Conservation (phyloP, 2,888 invertebrate species). For the Pteria penguin region DNA sequence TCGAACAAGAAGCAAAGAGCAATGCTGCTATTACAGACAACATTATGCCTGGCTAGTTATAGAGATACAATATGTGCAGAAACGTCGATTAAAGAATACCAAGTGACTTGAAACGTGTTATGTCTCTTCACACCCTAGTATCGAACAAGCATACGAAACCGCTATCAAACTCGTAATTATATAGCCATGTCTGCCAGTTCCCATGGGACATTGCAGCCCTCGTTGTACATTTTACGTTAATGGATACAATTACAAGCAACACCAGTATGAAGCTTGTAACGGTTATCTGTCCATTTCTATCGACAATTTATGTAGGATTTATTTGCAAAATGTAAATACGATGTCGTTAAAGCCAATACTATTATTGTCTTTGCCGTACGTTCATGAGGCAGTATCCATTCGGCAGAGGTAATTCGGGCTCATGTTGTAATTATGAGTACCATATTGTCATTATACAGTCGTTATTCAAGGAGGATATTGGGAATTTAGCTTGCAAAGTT, state of each 20-base stretch:
- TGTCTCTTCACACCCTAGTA: background rate
- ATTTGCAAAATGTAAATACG: background rate
- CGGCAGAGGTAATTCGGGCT: background rate
- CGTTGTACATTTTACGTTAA: background rate
- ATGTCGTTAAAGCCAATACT: background rate
- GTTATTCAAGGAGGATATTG: too few relatives aligned
- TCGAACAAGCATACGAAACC: background rate
- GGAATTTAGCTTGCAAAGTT: too few relatives aligned
- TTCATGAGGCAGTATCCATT: background rate
- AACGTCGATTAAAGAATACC: background rate
- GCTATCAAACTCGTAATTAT: background rate
- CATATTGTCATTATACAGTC: background rate
- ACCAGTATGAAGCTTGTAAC: background rate
- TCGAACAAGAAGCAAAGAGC: too few relatives aligned
- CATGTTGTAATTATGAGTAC: background rate
- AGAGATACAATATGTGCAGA: background rate
- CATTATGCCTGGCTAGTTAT: background rate
- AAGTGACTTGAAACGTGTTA: background rate
- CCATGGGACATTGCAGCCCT: background rate
- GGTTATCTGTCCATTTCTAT: background rate
- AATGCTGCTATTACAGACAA: background rate
- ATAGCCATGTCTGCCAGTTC: background rate
- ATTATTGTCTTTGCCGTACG: background rate
- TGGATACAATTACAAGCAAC: background rate
- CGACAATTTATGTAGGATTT: background rate